Conservation (phyloP, 1,140 invertebrate species). For the Telenomus remus region DNA sequence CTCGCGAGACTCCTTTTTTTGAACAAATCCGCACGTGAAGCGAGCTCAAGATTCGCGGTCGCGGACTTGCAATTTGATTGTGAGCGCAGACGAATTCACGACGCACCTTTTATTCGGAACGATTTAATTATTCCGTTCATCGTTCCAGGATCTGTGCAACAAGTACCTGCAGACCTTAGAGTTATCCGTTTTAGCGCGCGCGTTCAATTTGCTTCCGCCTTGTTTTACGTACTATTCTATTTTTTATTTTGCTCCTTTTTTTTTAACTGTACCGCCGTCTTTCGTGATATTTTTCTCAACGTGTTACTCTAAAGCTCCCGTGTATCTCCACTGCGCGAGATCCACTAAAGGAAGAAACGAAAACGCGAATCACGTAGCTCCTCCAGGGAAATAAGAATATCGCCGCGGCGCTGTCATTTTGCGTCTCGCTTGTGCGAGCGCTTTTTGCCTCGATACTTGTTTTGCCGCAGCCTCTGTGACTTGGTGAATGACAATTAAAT, state of each 20-base stretch:
- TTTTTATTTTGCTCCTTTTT: slow-evolving; percentile 2
- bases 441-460: slow-evolving; percentile 1
- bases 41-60: not conserved
- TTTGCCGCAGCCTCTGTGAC: slow-evolving; percentile 6
- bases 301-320: slow-evolving; percentile 41
- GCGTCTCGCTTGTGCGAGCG: slow-evolving; percentile 8
- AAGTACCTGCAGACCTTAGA: slow-evolving; percentile 45
- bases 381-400: slow-evolving; percentile 57
- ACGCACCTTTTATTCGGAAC: slow-evolving; percentile 47
- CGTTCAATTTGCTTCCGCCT: slow-evolving; percentile 31
- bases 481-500: slow-evolving; percentile 42
- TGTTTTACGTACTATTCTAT: slow-evolving; percentile 21
- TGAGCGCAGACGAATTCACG: slow-evolving; percentile 24
- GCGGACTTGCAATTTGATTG: slow-evolving; percentile 21
- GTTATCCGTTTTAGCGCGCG: slow-evolving; percentile 45
- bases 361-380: slow-evolving; percentile 50
- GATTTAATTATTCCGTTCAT: slow-evolving; percentile 48
- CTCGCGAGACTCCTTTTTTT: slow-evolving; percentile 6
- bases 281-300: slow-evolving; percentile 39
- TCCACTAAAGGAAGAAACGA: slow-evolving; percentile 38
- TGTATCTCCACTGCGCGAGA: slow-evolving; percentile 27
- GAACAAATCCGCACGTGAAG: slow-evolving; percentile 14
- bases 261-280: slow-evolving; percentile 5
- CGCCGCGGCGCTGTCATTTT: slow-evolving; percentile 31
- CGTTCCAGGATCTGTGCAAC: slow-evolving; percentile 38